phyloP scores from a whole-genome alignment of 2,888 invertebrate species.

The Nephrotoma guestfalica region DNA sequence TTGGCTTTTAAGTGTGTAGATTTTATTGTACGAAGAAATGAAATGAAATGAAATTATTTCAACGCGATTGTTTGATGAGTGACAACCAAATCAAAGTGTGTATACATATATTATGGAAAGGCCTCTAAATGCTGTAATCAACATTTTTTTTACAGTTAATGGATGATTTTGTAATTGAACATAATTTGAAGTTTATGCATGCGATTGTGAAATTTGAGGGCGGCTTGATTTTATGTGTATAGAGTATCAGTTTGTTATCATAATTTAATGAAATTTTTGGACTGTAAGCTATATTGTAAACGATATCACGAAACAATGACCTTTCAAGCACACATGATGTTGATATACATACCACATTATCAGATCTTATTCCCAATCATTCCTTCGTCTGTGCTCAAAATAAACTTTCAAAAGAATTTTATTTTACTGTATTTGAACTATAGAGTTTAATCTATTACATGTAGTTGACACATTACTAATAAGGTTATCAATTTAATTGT shows the following conservation, averaged over 20 bases:
- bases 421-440: neutral
- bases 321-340: neutral
- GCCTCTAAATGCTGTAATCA: neutral
- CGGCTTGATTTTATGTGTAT: neutral
- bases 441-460: neutral
- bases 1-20: neutral
- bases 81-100: neutral
- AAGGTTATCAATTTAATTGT: neutral
- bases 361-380: neutral
- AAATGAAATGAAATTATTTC: neutral
- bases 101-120: neutral
- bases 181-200: neutral
- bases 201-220: neutral
- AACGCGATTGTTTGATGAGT: neutral
- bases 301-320: neutral
- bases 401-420: neutral
- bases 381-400: neutral
- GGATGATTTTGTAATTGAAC: neutral
- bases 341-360: neutral
- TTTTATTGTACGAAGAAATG: neutral
- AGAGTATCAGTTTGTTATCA: neutral
- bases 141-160: neutral
- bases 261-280: neutral
- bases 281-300: neutral
- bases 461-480: neutral